A percentile compares a stretch with the other conserved stretches of the same genome.
Evolutionary conservation across 2,888 invertebrate species (phyloP).

Genomic region (Ferrisia virgata): DNA sequence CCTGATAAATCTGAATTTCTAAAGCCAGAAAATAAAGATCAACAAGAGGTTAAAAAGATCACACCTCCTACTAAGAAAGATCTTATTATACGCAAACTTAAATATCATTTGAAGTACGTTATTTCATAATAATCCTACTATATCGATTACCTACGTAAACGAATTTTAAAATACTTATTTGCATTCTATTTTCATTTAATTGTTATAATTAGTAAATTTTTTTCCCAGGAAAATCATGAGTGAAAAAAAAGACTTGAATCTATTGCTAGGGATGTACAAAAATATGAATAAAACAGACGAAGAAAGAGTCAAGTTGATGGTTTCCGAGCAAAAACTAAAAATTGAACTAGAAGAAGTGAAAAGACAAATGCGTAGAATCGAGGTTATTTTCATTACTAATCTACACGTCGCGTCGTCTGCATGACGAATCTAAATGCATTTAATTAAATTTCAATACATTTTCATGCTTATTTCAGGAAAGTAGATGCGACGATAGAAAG

Average conservation of each 20-base stretch:
- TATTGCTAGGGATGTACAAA: slow-evolving; percentile 36
- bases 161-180: not conserved
- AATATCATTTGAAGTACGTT: slow-evolving; percentile 37
- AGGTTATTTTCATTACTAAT: too few species aligned
- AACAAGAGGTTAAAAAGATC: slow-evolving; percentile 6
- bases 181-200: not conserved
- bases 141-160: not conserved
- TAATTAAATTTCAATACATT: not conserved
- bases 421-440: too few species aligned
- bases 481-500: slow-evolving; percentile 33
- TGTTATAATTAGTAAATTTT: not conserved
- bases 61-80: slow-evolving; percentile 39
- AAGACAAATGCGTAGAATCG: slow-evolving; percentile 41
- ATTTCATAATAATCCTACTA: not conserved
- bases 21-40: slow-evolving; percentile 31
- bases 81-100: slow-evolving; percentile 17
- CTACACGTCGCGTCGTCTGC: too few species aligned
- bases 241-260: slow-evolving; percentile 39
- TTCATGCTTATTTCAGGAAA: not conserved
- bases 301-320: slow-evolving; percentile 40
- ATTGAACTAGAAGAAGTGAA: slow-evolving; percentile 38
- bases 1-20: slow-evolving; percentile 2
- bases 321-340: slow-evolving; percentile 40
- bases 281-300: slow-evolving; percentile 41
- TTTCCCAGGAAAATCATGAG: slow-evolving; percentile 23